Base-by-base conservation (phyloP, 2,113 vertebrate species). In the Diphyllodes magnificus region DNA sequence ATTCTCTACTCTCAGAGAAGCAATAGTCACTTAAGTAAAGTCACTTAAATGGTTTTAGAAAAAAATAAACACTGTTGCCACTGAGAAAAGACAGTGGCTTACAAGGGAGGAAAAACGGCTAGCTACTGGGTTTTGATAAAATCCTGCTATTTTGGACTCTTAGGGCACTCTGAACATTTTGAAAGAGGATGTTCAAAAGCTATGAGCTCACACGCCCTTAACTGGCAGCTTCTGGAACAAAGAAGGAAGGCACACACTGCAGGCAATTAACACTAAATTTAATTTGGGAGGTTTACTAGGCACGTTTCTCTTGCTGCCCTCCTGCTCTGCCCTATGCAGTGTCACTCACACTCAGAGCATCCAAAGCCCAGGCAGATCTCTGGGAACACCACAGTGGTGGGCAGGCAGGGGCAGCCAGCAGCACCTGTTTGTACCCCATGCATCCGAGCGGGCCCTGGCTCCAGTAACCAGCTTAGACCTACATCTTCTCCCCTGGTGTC, bases 361-460 rank as follows among this genome's bases (percentile, higher is more conserved):
- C 7, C 71, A 15, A 4, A 35, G 15, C 3, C 6, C 35, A 22
- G 31, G 21, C 35, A 31, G 50, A 20, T 2, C 13, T 2, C 10
- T 6, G 14, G 42, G 57, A 35, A 13, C 42, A 70, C 3, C 53
- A 5, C 12, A 15, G 72, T 0, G 10, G 14, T 7, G 66, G 37
- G 31, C 57, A 54, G 78, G 63, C 40, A 28, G 31, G 30, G 4
- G 24, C 49, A 50, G 85, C 27, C 44, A 6, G 10, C 47, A 56
- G 57, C 50, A 42, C 25, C 70, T 19, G 13, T 0, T 11, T 27
- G 9, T 11, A 12, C 5, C 56, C 25, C 0, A 1, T 1, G 28
- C 10, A 15, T 4, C 23, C 2, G 4, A 49, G 21, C 0, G 0
- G 24, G 60, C 22, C 42, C 40, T 22, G 53, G 13, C 66, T 61